Conservation (phyloP, 2,888 invertebrate species). For the Salticus scenicus region DNA sequence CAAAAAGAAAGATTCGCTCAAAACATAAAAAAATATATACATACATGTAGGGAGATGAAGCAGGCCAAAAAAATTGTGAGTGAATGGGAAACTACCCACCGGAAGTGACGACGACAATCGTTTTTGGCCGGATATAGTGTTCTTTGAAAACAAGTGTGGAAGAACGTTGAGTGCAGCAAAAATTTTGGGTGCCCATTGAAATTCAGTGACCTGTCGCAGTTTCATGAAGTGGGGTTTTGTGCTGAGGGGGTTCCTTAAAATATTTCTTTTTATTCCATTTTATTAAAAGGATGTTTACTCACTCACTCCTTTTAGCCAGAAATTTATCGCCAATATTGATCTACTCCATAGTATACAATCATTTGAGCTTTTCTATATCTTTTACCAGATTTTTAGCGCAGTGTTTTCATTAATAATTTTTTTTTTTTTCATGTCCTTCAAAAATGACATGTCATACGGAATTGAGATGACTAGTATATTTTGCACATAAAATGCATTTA, state of each 20-base stretch:
- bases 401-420: no score
- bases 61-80: background rate
- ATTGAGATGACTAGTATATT: no score
- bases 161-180: slow-evolving; percentile 39
- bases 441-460: no score
- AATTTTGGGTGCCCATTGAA: slow-evolving; percentile 59
- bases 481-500: no score
- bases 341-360: no score
- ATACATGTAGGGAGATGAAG: background rate
- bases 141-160: slow-evolving; percentile 55
- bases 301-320: slow-evolving; percentile 56
- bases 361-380: no score
- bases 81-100: slow-evolving; percentile 55
- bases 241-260: slow-evolving; percentile 16
- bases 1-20: slow-evolving; percentile 4
- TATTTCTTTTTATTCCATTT: slow-evolving; percentile 21
- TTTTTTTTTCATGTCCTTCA: no score
- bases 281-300: slow-evolving; percentile 59
- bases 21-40: background rate
- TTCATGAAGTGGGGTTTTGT: slow-evolving; percentile 50
- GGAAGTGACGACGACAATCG: slow-evolving; percentile 66
- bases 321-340: background rate
- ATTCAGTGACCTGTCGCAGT: slow-evolving; percentile 65
- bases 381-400: no score
- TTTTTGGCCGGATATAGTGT: slow-evolving; percentile 52